phyloP scores from a whole-genome alignment of 2,888 invertebrate genomes.

The Phalangium opilio region DNA sequence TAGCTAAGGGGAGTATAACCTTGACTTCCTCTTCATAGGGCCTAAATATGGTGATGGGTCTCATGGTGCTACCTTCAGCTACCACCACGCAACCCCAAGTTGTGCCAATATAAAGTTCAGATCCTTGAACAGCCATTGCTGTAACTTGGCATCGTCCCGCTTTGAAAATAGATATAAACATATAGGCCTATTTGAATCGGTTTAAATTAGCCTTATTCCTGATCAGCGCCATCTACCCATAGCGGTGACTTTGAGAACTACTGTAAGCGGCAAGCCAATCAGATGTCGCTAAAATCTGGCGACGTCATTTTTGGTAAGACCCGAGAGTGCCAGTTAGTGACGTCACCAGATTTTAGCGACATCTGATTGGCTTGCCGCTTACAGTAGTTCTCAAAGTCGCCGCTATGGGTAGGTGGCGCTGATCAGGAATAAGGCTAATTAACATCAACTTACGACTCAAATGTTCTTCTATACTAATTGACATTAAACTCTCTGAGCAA shows the following conservation, averaged over 20 bases:
- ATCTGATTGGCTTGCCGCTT: no score
- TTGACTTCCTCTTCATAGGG: conserved; percentile 71
- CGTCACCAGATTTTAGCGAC: no score
- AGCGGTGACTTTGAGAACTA: no score
- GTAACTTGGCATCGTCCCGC: conserved; percentile 44
- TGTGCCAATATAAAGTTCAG: conserved; percentile 74
- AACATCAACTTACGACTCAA: conserved; percentile 44
- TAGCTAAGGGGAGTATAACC: conserved; percentile 26
- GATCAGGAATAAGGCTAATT: not conserved
- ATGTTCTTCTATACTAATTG: conserved; percentile 75
- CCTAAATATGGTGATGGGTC: conserved; percentile 80
- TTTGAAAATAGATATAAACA: no score
- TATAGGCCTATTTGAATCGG: no score
- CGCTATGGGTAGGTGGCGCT: not conserved
- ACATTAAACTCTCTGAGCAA: conserved; percentile 78
- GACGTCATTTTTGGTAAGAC: no score
- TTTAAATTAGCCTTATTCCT: no score
- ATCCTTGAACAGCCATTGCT: conserved; percentile 47
- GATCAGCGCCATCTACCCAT: no score
- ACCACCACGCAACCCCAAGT: conserved; percentile 89
- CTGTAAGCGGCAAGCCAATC: no score
- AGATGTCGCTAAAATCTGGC: no score
- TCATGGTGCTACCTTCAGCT: conserved; percentile 58
- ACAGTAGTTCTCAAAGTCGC: no score
- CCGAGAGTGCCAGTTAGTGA: no score